These are phyloP conservation scores for Arion vulgaris DNA, from an alignment of 1,140 invertebrate species.

Conservation along the genomic window DNA sequence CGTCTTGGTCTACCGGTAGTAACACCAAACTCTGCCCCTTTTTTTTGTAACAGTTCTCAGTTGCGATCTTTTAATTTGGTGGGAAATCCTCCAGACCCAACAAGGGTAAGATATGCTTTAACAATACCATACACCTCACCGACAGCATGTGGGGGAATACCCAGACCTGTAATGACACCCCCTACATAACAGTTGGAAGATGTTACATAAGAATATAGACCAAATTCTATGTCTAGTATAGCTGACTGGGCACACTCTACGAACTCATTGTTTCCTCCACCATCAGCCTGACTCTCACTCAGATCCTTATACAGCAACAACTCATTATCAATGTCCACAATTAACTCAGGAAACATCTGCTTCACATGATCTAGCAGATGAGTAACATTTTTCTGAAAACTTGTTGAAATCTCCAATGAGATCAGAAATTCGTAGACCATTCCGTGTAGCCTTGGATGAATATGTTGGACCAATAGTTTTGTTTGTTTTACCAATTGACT, in stretches of 20 bases:
- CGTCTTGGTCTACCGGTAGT: slow-evolving; percentile 95
- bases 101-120: slow-evolving; percentile 98
- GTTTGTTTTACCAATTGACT: slow-evolving; percentile 95
- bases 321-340: slow-evolving; percentile 87
- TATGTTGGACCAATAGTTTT: slow-evolving; percentile 95
- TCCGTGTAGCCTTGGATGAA: slow-evolving; percentile 89
- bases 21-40: slow-evolving; percentile 94
- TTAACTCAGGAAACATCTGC: slow-evolving; percentile 90
- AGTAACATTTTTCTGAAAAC: slow-evolving; percentile 84
- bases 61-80: slow-evolving; percentile 87
- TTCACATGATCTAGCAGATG: slow-evolving; percentile 84
- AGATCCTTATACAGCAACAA: slow-evolving; percentile 84
- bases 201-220: slow-evolving; percentile 99
- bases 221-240: slow-evolving; percentile 98
- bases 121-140: slow-evolving; percentile 96
- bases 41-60: slow-evolving; percentile 84
- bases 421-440: slow-evolving; percentile 83
- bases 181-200: slow-evolving; percentile 99
- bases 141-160: slow-evolving; percentile 91
- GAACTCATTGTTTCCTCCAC: slow-evolving; percentile 92
- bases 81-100: slow-evolving; percentile 98
- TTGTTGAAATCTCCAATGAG: slow-evolving; percentile 90
- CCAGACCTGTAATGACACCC: slow-evolving; percentile 97
- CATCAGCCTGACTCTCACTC: slow-evolving; percentile 87
- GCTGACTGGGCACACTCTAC: slow-evolving; percentile 98